Percentiles rank a stretch among this genome's conserved stretches.
These are phyloP conservation scores for Stigmatopora argus DNA, from an alignment of 2,113 vertebrate genomes.

Conservation along the genomic window DNA sequence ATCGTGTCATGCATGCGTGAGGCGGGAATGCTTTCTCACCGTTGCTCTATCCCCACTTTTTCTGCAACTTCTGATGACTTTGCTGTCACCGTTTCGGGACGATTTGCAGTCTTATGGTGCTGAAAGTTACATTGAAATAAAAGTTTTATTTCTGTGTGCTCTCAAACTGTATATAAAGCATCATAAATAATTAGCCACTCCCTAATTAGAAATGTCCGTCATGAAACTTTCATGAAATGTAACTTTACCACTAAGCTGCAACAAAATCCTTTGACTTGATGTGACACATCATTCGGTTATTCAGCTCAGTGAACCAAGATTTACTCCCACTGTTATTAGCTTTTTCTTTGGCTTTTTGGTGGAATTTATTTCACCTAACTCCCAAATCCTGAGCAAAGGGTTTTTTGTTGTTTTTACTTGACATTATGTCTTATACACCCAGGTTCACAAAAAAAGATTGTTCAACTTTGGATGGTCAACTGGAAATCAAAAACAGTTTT, in stretches of 20 bases:
- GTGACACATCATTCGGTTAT: not conserved
- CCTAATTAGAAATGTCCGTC: not conserved
- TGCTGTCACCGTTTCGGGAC: constrained; percentile 35
- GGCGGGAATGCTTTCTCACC: constrained; percentile 50
- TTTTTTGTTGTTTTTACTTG: not conserved
- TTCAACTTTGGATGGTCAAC: not conserved
- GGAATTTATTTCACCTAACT: too few species aligned
- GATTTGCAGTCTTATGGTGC: constrained; percentile 76
- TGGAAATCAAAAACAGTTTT: not conserved
- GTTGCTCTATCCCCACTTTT: constrained; percentile 43
- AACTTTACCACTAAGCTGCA: not conserved
- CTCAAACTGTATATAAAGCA: not conserved
- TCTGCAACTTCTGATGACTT: constrained; percentile 52
- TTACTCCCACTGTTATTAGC: too few species aligned
- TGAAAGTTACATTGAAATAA: constrained; percentile 32
- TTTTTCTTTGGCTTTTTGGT: too few species aligned
- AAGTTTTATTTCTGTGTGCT: not conserved
- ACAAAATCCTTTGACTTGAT: not conserved
- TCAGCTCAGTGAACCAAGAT: not conserved
- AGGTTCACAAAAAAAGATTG: not conserved
- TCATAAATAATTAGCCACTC: not conserved
- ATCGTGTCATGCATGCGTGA: not conserved
- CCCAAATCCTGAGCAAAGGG: too few species aligned
- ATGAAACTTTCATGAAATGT: not conserved
- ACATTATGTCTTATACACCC: not conserved